Conservation (phyloP, 1,140 invertebrate species). For the Platorchestia sp. region DNA sequence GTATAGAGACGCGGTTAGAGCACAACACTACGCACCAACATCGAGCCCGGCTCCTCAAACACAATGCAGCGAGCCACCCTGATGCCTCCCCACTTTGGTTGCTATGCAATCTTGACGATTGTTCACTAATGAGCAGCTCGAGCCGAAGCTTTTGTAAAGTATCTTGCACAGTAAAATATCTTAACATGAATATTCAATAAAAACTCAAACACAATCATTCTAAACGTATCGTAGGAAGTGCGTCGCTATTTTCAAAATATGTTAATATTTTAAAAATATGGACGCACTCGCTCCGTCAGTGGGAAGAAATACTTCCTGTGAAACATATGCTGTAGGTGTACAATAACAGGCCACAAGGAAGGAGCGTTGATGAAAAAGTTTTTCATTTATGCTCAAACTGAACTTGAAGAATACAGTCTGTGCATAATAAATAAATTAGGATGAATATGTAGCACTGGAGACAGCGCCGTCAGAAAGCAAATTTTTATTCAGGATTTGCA, state of each 20-base stretch:
- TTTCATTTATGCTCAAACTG: too few relatives aligned
- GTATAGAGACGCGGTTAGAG: background rate
- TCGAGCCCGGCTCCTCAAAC: background rate
- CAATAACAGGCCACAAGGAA: too few relatives aligned
- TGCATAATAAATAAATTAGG: too few relatives aligned
- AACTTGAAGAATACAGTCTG: too few relatives aligned
- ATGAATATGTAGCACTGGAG: too few relatives aligned
- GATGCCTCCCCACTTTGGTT: background rate
- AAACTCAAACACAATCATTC: background rate
- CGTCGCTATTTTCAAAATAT: too few relatives aligned
- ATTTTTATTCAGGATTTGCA: too few relatives aligned
- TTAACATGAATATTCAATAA: background rate
- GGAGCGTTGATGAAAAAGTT: too few relatives aligned
- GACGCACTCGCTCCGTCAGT: background rate
- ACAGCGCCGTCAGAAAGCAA: too few relatives aligned
- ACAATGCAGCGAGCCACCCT: background rate
- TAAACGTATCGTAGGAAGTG: background rate
- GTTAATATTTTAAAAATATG: too few relatives aligned
- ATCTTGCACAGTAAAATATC: background rate
- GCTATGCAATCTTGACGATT: background rate
- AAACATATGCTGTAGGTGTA: background rate
- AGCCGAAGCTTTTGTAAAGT: background rate
- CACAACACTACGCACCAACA: background rate
- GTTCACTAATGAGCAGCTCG: background rate
- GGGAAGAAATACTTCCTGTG: background rate